Percentiles rank a stretch among this genome's conserved stretches.
Evolutionary conservation across 2,888 invertebrate species (phyloP).

Genomic region (Stenoptilia bipunctidactyla): DNA sequence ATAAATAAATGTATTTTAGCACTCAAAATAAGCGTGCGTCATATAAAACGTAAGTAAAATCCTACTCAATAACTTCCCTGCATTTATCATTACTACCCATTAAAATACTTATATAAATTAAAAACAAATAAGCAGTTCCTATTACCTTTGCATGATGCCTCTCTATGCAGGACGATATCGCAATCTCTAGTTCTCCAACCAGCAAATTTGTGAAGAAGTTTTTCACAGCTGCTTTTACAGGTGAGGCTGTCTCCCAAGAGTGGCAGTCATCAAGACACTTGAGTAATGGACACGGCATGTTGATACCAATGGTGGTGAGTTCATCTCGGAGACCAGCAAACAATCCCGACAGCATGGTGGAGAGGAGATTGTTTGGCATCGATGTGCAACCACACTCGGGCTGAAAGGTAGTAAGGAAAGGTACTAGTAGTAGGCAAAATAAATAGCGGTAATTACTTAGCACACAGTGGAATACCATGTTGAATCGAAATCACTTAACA

Average conservation of each 20-base stretch:
- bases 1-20: too few species aligned
- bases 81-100: too few species aligned
- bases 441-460: too few species aligned
- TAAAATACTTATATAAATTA: too few species aligned
- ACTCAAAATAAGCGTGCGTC: too few species aligned
- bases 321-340: constrained; percentile 48
- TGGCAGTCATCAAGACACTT: constrained; percentile 56
- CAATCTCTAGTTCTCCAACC: constrained; percentile 49
- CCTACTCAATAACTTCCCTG: too few species aligned
- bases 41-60: too few species aligned
- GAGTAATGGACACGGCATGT: constrained; percentile 53
- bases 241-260: constrained; percentile 44
- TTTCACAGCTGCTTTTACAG: constrained; percentile 38
- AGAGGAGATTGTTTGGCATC: constrained; percentile 37
- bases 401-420: too few species aligned
- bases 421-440: too few species aligned
- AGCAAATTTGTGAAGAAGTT: constrained; percentile 42
- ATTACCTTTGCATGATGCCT: constrained; percentile 51
- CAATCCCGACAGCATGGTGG: constrained; percentile 37
- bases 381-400: constrained; percentile 53
- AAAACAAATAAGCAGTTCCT: too few species aligned
- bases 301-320: constrained; percentile 24
- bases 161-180: constrained; percentile 53
- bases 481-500: too few species aligned
- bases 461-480: too few species aligned